phyloP scores from a whole-genome alignment of 2,888 invertebrate species.

The Microdon myrmicae region DNA sequence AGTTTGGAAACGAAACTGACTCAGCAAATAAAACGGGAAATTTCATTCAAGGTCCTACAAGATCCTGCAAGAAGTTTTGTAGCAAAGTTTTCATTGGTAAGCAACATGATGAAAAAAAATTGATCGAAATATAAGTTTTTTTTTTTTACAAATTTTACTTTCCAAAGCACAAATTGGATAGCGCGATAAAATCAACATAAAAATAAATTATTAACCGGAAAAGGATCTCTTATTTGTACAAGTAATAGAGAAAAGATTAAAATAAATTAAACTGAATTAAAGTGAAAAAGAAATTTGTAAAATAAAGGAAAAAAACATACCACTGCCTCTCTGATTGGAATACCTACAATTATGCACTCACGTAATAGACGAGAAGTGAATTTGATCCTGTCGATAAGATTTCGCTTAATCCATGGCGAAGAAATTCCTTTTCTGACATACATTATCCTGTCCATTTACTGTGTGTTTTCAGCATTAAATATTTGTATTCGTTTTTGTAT shows the following conservation, averaged over 20 bases:
- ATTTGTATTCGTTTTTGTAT: conserved; percentile 15
- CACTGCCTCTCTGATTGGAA: conserved; percentile 44
- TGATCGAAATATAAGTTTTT: too few relatives aligned
- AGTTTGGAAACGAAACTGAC: too few relatives aligned
- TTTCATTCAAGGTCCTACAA: too few relatives aligned
- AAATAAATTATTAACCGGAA: conserved; percentile 18
- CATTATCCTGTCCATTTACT: conserved; percentile 14
- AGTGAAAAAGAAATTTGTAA: conserved; percentile 21
- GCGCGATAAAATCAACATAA: too few relatives aligned
- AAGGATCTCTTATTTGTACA: not conserved
- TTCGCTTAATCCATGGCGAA: conserved; percentile 30
- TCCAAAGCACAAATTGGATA: too few relatives aligned
- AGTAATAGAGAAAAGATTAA: conserved; percentile 6
- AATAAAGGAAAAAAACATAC: conserved; percentile 38
- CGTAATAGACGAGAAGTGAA: conserved; percentile 39
- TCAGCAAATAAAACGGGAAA: too few relatives aligned
- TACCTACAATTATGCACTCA: conserved; percentile 40
- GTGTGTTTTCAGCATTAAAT: too few relatives aligned
- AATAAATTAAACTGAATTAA: conserved; percentile 10
- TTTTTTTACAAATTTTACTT: too few relatives aligned
- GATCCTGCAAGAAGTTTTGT: too few relatives aligned
- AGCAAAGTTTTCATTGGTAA: too few relatives aligned
- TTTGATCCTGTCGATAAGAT: conserved; percentile 16
- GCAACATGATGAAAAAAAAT: too few relatives aligned
- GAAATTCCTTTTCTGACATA: conserved; percentile 4